A percentile compares a stretch with the other conserved stretches of the same genome.
These are phyloP conservation scores for Glandiceps talaboti DNA, from an alignment of 53 echinoderm and acorn worm species.

Conservation along the genomic window DNA sequence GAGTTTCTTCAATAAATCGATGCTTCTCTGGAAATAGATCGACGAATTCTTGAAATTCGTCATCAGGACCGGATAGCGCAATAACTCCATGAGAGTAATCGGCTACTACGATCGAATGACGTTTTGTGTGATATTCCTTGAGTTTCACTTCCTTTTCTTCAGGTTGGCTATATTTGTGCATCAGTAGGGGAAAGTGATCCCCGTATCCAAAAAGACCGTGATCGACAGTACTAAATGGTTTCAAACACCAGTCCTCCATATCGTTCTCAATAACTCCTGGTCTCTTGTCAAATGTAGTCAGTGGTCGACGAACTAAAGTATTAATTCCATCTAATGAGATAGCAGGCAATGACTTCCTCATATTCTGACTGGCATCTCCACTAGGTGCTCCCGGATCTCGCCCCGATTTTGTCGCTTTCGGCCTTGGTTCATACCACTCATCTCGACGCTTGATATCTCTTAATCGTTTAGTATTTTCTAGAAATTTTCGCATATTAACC, in stretches of 20 bases:
- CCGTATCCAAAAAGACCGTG: slow-evolving; percentile 34
- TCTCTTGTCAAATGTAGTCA: neutral
- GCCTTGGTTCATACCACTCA: neutral
- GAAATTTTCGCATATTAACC: neutral
- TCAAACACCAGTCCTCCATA: slow-evolving; percentile 49
- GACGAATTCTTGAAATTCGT: neutral
- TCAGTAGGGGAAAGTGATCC: slow-evolving; percentile 53
- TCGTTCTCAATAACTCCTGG: neutral
- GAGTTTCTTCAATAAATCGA: neutral
- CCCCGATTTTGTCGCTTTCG: neutral
- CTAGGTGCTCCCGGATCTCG: neutral
- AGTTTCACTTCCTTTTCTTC: slow-evolving; percentile 68
- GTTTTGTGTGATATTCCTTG: slow-evolving; percentile 72
- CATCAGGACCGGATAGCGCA: neutral
- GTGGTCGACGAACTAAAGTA: neutral
- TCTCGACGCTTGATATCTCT: neutral
- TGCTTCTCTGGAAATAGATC: neutral
- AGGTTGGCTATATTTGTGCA: slow-evolving; percentile 49
- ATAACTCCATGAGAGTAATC: slow-evolving; percentile 52
- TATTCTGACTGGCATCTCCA: neutral
- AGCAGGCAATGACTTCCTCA: neutral
- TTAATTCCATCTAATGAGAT: neutral
- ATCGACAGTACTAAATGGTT: slow-evolving; percentile 75
- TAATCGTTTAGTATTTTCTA: neutral
- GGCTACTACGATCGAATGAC: slow-evolving; percentile 65